Base-by-base conservation (phyloP, 2,888 invertebrate species). In the Trissoscelio sp. region DNA sequence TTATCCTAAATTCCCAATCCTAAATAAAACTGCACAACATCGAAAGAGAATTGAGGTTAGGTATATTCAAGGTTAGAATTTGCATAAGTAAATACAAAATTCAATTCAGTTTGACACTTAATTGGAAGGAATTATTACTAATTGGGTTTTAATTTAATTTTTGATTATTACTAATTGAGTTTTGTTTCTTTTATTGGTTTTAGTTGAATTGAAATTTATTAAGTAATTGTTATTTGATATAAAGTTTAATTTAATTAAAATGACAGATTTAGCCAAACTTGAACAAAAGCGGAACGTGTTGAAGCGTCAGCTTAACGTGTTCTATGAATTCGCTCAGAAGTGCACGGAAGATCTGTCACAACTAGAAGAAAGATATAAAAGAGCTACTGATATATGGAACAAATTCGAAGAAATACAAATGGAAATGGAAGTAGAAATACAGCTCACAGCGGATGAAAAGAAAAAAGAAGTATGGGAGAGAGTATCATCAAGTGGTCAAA, bases 291-390 rank as follows among this genome's bases (percentile, higher is more conserved):
- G 42, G 42, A 12, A 12, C 5, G 3, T 12, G 6, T n/a, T 51
- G 1, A 51, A 51, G 16, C 9, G 48, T 2, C 20, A 51, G 16
- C 14, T 51, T 9, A 51, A n/a, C n/a, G 11, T 22, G 20, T 51
- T 51, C 2, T 51, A 24, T 24, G 14, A 51, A n/a, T 51, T 51
- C 12, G 22, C 48, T 12, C 11, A 22, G 3, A 9, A 20, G 11
- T 51, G 48, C 24, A 24, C 48, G 24, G 48, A 51, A 0, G 24
- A 51, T 9, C 20, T 51, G 6, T 9, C 11, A 11, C 48, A 51
- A 14, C 11, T 51, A 24, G 22, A 51, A n/a, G 48, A 48, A 48
- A 20, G 48, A 22, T 51, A 51, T 51, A 24, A 51, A 12, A 51
- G 24, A 11, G 24, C 24, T 14, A 4, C 48, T 24, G 9, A 51